These are phyloP conservation scores for Cheilosia urbana DNA, from an alignment of 2,888 invertebrate genomes.

Conservation along the genomic window DNA sequence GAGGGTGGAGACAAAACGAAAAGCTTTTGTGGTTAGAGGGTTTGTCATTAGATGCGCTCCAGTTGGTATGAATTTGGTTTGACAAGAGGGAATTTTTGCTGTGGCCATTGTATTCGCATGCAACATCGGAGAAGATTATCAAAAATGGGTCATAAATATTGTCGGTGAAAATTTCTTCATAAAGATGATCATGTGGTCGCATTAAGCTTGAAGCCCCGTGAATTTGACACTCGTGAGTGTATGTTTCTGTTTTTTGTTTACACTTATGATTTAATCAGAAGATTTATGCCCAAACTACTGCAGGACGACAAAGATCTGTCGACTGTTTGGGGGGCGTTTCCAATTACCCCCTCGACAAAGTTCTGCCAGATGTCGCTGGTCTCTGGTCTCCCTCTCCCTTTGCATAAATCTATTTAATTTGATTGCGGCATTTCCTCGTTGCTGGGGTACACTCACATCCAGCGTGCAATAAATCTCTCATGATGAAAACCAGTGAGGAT, in stretches of 20 bases:
- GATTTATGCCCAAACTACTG: background rate
- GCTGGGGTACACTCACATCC: slow-evolving; percentile 10
- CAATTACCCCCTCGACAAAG: slow-evolving; percentile 46
- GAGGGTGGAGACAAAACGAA: background rate
- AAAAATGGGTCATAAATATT: too few species aligned
- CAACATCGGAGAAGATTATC: too few species aligned
- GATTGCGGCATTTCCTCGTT: slow-evolving; percentile 49
- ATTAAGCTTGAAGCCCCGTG: too few species aligned
- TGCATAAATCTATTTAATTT: slow-evolving; percentile 56
- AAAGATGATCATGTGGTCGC: too few species aligned
- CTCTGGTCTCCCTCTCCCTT: slow-evolving; percentile 10
- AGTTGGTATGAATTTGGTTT: too few species aligned
- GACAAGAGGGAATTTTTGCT: too few species aligned
- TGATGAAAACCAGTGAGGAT: slow-evolving; percentile 58
- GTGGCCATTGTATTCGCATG: too few species aligned
- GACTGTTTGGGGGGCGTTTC: slow-evolving; percentile 46
- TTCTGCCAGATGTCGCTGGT: background rate
- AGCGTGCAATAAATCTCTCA: slow-evolving; percentile 56
- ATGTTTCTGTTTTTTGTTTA: too few species aligned
- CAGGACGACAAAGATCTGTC: slow-evolving; percentile 7
- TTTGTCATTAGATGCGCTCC: too few species aligned
- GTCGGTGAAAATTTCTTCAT: too few species aligned
- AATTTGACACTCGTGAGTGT: too few species aligned
- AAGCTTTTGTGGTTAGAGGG: background rate
- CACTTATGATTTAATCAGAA: background rate